These are phyloP conservation scores for Platycercus adscitus DNA, from an alignment of 2,113 vertebrate genomes.

Conservation along the genomic window DNA sequence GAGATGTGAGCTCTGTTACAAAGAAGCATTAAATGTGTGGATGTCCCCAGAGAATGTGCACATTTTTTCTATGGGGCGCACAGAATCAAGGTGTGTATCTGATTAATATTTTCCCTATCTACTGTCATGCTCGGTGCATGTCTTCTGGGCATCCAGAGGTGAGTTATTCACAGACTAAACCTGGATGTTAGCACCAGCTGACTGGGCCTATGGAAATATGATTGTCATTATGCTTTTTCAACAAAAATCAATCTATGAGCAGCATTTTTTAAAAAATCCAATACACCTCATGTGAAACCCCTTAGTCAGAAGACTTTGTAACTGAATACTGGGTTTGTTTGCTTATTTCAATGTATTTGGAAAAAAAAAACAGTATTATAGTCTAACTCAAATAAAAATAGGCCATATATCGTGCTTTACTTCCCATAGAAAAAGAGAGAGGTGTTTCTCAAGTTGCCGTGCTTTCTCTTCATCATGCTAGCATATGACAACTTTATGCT, in stretches of 20 bases:
- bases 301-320: conserved; percentile 5
- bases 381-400: conserved; percentile 7
- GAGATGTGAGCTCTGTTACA: neutral
- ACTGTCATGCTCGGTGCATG: neutral
- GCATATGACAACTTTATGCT: neutral
- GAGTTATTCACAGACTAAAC: neutral
- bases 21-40: fast-evolving
- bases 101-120: neutral
- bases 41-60: neutral
- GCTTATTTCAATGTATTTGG: conserved; percentile 27
- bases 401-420: neutral
- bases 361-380: conserved; percentile 2
- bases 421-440: neutral
- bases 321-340: neutral
- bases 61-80: fast-evolving
- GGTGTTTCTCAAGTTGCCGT: neutral
- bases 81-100: neutral
- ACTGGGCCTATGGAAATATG: neutral
- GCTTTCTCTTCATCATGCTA: neutral
- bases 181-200: neutral
- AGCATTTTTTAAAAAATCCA: neutral
- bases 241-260: neutral
- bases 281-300: neutral
- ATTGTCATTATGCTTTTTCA: neutral
- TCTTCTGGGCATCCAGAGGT: neutral